Evolutionary conservation across 2,113 vertebrate species (phyloP), one percentile per base, ranked within the genome.

Genomic region (Caranx ignobilis): DNA sequence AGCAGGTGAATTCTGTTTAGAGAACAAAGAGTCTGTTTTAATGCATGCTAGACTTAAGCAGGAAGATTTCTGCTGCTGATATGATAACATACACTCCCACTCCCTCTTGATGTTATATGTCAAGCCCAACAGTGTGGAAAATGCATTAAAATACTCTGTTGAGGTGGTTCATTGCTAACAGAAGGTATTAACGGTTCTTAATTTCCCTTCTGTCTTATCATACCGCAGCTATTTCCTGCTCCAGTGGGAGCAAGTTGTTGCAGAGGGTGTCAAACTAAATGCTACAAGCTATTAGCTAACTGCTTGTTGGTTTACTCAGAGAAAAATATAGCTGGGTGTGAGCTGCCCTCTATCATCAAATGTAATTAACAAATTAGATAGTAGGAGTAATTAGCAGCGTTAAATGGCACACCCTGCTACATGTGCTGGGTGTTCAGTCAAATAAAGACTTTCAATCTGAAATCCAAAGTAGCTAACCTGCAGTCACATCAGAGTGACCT

Each of bases 171-270:
- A 32, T 35, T 66, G 64, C 66, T 81, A 68, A 68, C 77, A 77
- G 73, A 56, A 55, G 79, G 79, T 78, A 78, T 82, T 82, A 78
- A 75, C 71, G 64, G 59, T 39, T 65, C 60, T n/a, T 55, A 52
- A 74, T 55, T 69, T 45, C 59, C 68, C 41, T 35, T 59, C 55
- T 15, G 41, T 76, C 54, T 48, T 16, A 18, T 73, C 50, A 54
- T 32, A 43, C 34, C 43, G 11, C 31, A 16, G 39, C 41, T 61
- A 41, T 56, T 66, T 61, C 21, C 66, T 56, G 6, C 54, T 77
- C 66, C 66, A 19, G 56, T 50, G 47, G 71, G 54, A 67, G 61
- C 62, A 19, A 34, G 18, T 9, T 50, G 47, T 19, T 18, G 16
- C 47, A 50, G 16, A 50, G 47, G 47, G 47, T 19, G 48, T 50